phyloP scores from a whole-genome alignment of 2,797 vertebrate genomes.

The Siniperca obscura region DNA sequence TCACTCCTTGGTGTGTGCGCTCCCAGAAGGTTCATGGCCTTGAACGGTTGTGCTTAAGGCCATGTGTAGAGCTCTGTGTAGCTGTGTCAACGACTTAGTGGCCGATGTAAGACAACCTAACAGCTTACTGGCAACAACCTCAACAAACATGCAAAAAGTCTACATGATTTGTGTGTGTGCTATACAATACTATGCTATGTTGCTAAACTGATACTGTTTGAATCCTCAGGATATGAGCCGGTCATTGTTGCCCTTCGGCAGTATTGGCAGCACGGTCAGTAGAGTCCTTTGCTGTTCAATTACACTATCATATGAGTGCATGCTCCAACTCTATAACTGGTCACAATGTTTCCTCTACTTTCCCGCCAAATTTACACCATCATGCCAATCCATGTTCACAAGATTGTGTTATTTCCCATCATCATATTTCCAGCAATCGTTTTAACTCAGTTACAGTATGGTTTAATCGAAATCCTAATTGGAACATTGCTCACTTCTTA shows the following conservation, averaged over 20 bases:
- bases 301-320: slow-evolving; percentile 2
- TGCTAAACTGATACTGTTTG: slow-evolving; percentile 49
- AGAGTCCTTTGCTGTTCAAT: slow-evolving; percentile 41
- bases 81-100: slow-evolving; percentile 59
- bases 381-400: background rate
- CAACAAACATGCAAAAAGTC: slow-evolving; percentile 31
- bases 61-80: slow-evolving; percentile 27
- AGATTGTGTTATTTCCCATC: background rate
- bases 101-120: slow-evolving; percentile 55
- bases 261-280: slow-evolving; percentile 85
- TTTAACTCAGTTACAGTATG: background rate
- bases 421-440: background rate
- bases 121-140: slow-evolving; percentile 37
- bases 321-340: slow-evolving; percentile 20
- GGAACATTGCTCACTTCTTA: too few relatives aligned
- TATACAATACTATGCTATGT: slow-evolving; percentile 11
- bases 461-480: background rate
- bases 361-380: background rate
- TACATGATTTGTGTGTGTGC: background rate
- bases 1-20: slow-evolving; percentile 20
- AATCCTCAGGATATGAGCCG: slow-evolving; percentile 83
- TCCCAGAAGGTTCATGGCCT: slow-evolving; percentile 54
- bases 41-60: slow-evolving; percentile 37
- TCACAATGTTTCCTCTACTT: slow-evolving; percentile 3
- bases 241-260: slow-evolving; percentile 85